phyloP scores from a whole-genome alignment of 2,113 vertebrate species.

The Apteryx mantelli region DNA sequence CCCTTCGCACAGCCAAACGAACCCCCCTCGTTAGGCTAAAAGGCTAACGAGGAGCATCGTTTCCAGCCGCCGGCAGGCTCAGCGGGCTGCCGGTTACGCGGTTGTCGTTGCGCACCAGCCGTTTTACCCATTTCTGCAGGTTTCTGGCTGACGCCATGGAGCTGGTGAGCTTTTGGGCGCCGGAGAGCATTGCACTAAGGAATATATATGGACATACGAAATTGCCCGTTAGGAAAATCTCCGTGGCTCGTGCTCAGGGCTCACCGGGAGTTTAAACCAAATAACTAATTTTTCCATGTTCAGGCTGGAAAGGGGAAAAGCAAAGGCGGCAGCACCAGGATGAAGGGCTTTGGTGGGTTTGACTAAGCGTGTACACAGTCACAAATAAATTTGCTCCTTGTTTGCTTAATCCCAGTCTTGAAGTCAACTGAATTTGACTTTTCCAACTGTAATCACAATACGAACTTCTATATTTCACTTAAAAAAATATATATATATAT shows the following conservation, averaged over 20 bases:
- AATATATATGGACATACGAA: background rate
- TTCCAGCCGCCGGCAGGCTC: background rate
- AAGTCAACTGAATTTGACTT: background rate
- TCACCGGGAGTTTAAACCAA: background rate
- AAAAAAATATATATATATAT: background rate
- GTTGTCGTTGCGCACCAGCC: no score
- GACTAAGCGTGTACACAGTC: background rate
- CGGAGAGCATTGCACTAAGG: background rate
- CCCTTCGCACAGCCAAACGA: accelerated
- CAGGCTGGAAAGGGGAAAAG: background rate
- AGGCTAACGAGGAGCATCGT: accelerated
- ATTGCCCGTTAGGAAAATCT: background rate
- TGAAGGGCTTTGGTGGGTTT: background rate
- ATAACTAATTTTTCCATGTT: background rate
- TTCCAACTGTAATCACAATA: background rate
- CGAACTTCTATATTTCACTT: background rate
- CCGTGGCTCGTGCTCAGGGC: accelerated
- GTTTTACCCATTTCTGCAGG: background rate
- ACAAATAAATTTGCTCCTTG: background rate
- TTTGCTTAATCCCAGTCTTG: background rate
- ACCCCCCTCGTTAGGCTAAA: accelerated
- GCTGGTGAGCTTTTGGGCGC: no score
- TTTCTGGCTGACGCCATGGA: background rate
- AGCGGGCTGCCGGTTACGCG: background rate
- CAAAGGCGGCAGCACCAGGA: background rate